phyloP scores from a whole-genome alignment of 2,113 vertebrate species.

The Sisor rabdophorus region DNA sequence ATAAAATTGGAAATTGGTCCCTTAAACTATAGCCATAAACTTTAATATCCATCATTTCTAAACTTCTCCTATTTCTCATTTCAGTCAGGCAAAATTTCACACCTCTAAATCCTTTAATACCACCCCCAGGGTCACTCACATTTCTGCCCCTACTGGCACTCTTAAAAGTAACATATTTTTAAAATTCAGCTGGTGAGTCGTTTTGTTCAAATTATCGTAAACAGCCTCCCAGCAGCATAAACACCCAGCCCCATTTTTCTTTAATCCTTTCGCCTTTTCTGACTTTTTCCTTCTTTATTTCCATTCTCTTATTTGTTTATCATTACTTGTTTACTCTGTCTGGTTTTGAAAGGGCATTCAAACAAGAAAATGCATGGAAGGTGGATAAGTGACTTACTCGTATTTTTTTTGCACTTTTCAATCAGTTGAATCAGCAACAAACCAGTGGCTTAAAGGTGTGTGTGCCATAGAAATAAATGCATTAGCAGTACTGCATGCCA shows the following conservation, averaged over 20 bases:
- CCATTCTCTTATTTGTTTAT: conserved; percentile 41
- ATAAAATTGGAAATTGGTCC: not conserved
- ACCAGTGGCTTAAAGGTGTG: conserved; percentile 42
- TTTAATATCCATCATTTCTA: conserved; percentile 5
- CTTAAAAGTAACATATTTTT: conserved; percentile 34
- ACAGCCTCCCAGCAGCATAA: conserved; percentile 31
- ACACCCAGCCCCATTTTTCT: conserved; percentile 17
- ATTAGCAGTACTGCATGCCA: conserved; percentile 25
- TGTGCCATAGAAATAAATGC: conserved; percentile 24
- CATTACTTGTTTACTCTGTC: conserved; percentile 49
- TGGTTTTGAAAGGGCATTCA: conserved; percentile 44
- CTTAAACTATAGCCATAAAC: not conserved
- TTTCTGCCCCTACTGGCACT: conserved; percentile 8
- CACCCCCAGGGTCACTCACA: conserved; percentile 31
- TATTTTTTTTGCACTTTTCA: conserved; percentile 16
- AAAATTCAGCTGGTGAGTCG: conserved; percentile 28
- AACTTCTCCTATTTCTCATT: conserved; percentile 32
- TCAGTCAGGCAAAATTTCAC: conserved; percentile 51
- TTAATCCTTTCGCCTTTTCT: conserved; percentile 46
- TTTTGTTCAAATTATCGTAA: conserved; percentile 37
- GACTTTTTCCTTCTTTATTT: conserved; percentile 23
- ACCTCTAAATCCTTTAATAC: conserved; percentile 48
- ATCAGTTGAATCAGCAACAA: conserved; percentile 54
- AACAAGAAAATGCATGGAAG: conserved; percentile 53
- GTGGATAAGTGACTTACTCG: conserved; percentile 55